Conservation (phyloP, 2,888 invertebrate species). For the Spisula solida region DNA sequence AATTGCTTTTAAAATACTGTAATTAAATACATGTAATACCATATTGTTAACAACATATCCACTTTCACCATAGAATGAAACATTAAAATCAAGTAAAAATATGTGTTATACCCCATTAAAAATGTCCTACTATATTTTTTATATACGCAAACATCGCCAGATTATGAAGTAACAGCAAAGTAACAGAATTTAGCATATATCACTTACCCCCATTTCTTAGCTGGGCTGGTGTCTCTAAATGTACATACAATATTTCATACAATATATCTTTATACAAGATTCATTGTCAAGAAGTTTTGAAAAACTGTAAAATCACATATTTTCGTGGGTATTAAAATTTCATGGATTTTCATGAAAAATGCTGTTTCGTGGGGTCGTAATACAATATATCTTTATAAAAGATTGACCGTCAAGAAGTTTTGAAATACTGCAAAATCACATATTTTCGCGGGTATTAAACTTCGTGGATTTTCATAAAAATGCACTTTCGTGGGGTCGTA, state of each 20-base stretch:
- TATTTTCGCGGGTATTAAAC: too few species aligned
- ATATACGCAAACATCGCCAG: neutral
- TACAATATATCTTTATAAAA: too few species aligned
- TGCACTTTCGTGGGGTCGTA: too few species aligned
- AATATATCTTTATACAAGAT: too few species aligned
- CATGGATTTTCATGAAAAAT: too few species aligned
- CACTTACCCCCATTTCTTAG: constrained; percentile 64
- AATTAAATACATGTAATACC: too few species aligned
- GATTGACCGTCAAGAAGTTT: neutral
- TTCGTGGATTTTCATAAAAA: too few species aligned
- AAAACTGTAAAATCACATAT: neutral
- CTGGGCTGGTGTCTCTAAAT: constrained; percentile 27
- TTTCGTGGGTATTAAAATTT: too few species aligned
- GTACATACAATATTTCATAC: neutral
- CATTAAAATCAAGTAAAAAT: neutral
- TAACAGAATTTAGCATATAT: constrained; percentile 14
- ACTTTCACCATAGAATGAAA: neutral
- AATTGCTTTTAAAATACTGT: too few species aligned
- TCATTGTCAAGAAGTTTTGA: too few species aligned
- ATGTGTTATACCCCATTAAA: neutral
- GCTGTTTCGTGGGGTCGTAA: too few species aligned
- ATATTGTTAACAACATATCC: neutral
- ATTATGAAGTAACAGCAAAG: constrained; percentile 24
- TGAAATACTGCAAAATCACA: neutral
- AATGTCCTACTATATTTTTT: neutral